These are phyloP conservation scores for Aphis craccivora DNA, from an alignment of 1,140 invertebrate species.

Conservation along the genomic window DNA sequence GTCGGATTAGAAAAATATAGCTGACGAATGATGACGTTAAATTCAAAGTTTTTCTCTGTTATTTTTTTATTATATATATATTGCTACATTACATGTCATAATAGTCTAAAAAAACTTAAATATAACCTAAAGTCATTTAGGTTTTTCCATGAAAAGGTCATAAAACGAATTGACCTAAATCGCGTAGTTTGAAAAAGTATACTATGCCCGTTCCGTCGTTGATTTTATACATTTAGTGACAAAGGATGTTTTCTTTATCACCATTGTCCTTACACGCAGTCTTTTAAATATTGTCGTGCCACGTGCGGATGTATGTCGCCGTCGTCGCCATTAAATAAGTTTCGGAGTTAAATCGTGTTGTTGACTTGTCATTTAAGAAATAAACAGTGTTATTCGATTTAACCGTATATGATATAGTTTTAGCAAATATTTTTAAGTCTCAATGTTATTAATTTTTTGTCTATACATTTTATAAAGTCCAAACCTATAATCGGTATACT, in stretches of 20 bases:
- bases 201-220: neutral
- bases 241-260: neutral
- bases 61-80: too few species aligned
- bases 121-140: neutral
- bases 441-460: neutral
- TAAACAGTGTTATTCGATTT: neutral
- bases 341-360: neutral
- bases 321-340: neutral
- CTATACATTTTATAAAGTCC: neutral
- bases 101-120: neutral
- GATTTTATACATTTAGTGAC: slow-evolving; percentile 1
- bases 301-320: neutral
- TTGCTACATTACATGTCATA: too few species aligned
- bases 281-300: neutral
- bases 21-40: too few species aligned
- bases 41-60: too few species aligned
- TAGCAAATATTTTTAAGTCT: neutral
- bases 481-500: neutral
- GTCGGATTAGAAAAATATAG: too few species aligned
- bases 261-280: neutral
- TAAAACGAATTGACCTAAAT: slow-evolving; percentile 3
- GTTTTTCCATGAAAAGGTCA: neutral
- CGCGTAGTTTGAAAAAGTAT: neutral
- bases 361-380: neutral
- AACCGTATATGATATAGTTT: neutral